Evolutionary conservation across 2,888 invertebrate genomes (phyloP), one percentile per base, ranked within the genome.

Genomic region (Congeria kusceri): DNA sequence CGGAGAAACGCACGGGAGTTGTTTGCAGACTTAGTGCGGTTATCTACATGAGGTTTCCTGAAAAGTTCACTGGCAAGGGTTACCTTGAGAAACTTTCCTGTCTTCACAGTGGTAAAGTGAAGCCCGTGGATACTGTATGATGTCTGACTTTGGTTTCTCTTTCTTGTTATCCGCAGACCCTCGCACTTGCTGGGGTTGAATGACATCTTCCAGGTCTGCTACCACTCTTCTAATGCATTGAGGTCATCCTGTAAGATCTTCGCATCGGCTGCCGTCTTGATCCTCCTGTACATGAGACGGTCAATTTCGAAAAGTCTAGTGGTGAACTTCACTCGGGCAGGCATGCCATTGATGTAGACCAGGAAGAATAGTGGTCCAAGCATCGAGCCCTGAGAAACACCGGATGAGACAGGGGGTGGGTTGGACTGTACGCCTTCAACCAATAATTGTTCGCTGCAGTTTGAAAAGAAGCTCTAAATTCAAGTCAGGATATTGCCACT

Each of bases 1-100:
- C 64, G 46, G n/a, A 65, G 64, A 28, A 65, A 49, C 5, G 49
- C 64, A 18, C 47, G 25, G 9, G 13, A 46, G 47, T 64, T 64
- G n/a, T 64, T 64, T 1, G 47, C 64, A 13, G 27, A 46, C 49
- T 27, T 64, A 46, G 64, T 64, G 64, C 23, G 23, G 18, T 7
- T 64, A 44, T 46, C n/a, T n/a, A n/a, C n/a, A n/a, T n/a, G n/a
- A n/a, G n/a, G n/a, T n/a, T n/a, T n/a, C n/a, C 64, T 27, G 11
- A 47, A 64, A 20, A 64, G 47, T 7, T n/a, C 47, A 27, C 46
- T 25, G 11, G 49, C 28, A 1, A 64, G 46, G 44, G 63, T 63
- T 11, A 63, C 63, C 15, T 23, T 46, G 46, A 63, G 63, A 44
- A 44, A 63, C 63, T 44, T 63, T 23, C 46, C 46, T 13, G 63